phyloP scores from a whole-genome alignment of 1,140 invertebrate species.

The Camponotus floridanus region DNA sequence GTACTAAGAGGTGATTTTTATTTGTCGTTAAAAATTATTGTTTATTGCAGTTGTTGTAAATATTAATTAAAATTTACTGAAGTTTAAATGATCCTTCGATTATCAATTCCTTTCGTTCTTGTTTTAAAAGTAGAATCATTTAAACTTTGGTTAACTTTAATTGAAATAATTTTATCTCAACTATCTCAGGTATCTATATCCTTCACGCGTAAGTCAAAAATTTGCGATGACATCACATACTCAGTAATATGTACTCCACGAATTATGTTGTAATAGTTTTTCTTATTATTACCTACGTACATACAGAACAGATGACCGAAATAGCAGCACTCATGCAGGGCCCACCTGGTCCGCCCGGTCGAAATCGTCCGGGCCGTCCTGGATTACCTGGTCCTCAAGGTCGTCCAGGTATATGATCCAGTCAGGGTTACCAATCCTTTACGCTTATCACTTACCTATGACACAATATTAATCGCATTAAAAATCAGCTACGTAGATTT shows the following conservation, averaged over 20 bases:
- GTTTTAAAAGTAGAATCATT: background rate
- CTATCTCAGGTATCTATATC: background rate
- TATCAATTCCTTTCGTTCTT: background rate
- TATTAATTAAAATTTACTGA: conserved; percentile 19
- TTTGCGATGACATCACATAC: background rate
- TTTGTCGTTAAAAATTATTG: too few relatives aligned
- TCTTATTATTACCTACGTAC: conserved; percentile 47
- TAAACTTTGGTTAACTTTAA: conserved; percentile 43
- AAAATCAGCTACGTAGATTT: conserved; percentile 5
- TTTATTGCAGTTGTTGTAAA: background rate
- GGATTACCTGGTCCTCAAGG: conserved; percentile 89
- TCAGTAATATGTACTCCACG: background rate
- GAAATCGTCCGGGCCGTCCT: conserved; percentile 87
- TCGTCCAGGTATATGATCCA: conserved; percentile 86
- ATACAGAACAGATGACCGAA: conserved; percentile 88
- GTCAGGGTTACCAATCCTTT: conserved; percentile 48
- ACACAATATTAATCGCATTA: conserved; percentile 37
- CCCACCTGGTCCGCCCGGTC: conserved; percentile 88
- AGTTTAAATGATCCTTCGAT: background rate
- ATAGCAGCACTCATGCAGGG: conserved; percentile 88
- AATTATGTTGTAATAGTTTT: conserved; percentile 21
- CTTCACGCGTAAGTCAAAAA: background rate
- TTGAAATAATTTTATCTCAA: background rate
- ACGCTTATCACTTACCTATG: conserved; percentile 11
- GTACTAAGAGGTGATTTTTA: conserved; percentile 86